Base-by-base conservation (phyloP, 2,888 invertebrate genomes). In the Drepana falcataria region DNA sequence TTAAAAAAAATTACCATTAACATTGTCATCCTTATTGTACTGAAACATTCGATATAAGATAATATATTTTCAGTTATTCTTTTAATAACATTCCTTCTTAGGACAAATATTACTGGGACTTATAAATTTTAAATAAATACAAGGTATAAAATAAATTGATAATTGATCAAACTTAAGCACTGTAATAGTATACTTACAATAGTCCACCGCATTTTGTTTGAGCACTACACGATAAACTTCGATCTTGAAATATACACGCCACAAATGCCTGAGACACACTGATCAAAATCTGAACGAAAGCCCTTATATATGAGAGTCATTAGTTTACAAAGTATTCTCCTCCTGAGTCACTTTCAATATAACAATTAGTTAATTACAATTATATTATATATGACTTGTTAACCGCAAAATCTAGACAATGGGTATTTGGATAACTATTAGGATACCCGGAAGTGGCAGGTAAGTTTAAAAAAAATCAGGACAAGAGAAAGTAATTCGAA, bases 161-260 rank as follows among this genome's bases (percentile, higher is more conserved):
- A 51, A 21, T 21, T 21, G 21, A 21, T 21, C 21, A 21, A 21
- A 21, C 21, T 21, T 21, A 21, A 21, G 21, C 21, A 21, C 21
- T 21, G 21, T 21, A 37, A 3, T 33, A 47, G 35, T 21, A 48
- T 62, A 69, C 72, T 72, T 55, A 72, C 72, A 54, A 53, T 51
- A 4, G 51, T 53, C 65, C 63, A 63, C 61, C 60, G 59, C 71
- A 72, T 69, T 7, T 51, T 44, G 9, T 7, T 51, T 44, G 9
- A 2, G 2, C 9, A 37, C 37, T 37, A 2, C 44, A 44, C 44
- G 6, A 9, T 6, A 44, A 9, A 9, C 44, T 44, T 4, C 9
- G 3, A 44, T 1, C 9, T 9, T 9, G 3, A 9, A 44, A 44
- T 44, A 2, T 9, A 9, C 44, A 9, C 44, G 6, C 9, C 44